Evolutionary conservation across 2,888 invertebrate genomes (phyloP).

Genomic region (Priapulus caudatus): DNA sequence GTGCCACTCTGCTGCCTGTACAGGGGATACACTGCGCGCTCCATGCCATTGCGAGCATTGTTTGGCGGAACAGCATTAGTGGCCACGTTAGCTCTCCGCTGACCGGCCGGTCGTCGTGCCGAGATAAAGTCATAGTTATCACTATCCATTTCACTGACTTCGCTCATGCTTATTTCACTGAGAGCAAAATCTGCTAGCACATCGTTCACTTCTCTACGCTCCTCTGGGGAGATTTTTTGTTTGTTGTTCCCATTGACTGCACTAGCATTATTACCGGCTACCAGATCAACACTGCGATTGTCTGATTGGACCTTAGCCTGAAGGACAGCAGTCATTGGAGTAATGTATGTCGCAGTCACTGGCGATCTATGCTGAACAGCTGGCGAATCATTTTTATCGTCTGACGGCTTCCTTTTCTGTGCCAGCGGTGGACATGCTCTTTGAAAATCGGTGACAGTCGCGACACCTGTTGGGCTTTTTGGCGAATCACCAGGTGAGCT

Average conservation of each 20-base stretch:
- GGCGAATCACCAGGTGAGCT: too few species aligned
- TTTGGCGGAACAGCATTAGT: neutral
- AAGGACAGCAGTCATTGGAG: constrained; percentile 20
- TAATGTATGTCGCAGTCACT: constrained; percentile 44
- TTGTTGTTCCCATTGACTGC: constrained; percentile 5
- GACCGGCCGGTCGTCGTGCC: too few species aligned
- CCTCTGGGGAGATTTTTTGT: constrained; percentile 23
- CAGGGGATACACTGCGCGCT: neutral
- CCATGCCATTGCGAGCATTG: too few species aligned
- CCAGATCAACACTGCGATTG: neutral
- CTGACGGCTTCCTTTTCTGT: neutral
- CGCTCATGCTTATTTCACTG: constrained; percentile 20
- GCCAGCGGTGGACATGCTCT: neutral
- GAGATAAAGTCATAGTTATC: too few species aligned
- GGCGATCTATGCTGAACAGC: constrained; percentile 25
- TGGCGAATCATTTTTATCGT: constrained; percentile 40
- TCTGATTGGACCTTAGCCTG: neutral
- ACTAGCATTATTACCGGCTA: constrained; percentile 35
- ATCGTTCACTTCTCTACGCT: constrained; percentile 30
- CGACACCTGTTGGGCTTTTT: constrained; percentile 1
- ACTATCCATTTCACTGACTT: neutral
- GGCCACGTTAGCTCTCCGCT: too few species aligned
- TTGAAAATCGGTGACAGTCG: neutral
- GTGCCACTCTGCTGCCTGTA: neutral
- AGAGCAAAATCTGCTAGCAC: constrained; percentile 24